Evolutionary conservation across 2,888 invertebrate genomes (phyloP).

Genomic region (Heliconius sara): DNA sequence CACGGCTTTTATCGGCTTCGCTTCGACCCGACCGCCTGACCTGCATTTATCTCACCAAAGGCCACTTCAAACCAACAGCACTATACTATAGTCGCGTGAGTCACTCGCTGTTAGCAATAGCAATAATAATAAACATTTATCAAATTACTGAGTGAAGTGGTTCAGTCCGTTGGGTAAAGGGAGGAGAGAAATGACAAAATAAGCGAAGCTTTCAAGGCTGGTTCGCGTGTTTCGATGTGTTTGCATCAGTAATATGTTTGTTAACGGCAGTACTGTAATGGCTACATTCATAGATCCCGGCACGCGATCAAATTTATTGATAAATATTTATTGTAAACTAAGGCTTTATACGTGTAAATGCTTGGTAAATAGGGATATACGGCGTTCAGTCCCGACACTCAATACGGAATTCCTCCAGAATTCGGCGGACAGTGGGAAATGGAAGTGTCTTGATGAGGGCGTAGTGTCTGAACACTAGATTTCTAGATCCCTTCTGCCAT

Average conservation of each 20-base stretch:
- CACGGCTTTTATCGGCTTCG: slow-evolving; percentile 48
- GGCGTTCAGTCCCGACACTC: not conserved
- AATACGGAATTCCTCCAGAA: too few species aligned
- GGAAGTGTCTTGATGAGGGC: too few species aligned
- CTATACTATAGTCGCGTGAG: slow-evolving; percentile 55
- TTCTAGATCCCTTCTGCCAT: too few species aligned
- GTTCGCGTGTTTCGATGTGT: slow-evolving; percentile 81
- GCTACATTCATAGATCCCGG: slow-evolving; percentile 79
- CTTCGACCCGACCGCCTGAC: slow-evolving; percentile 53
- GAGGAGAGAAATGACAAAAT: slow-evolving; percentile 74
- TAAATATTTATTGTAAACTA: slow-evolving; percentile 22
- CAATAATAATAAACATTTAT: slow-evolving; percentile 80
- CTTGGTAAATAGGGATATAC: not conserved
- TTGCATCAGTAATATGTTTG: slow-evolving; percentile 84
- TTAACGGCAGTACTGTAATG: slow-evolving; percentile 78
- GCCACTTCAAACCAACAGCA: slow-evolving; percentile 48
- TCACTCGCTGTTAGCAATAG: slow-evolving; percentile 70
- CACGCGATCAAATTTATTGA: slow-evolving; percentile 70
- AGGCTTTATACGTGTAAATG: not conserved
- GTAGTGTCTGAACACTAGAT: too few species aligned
- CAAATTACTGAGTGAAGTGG: slow-evolving; percentile 61
- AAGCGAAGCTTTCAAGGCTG: slow-evolving; percentile 80
- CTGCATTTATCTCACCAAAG: slow-evolving; percentile 51
- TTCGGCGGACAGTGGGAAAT: too few species aligned
- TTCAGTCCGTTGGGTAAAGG: slow-evolving; percentile 59